phyloP scores from a whole-genome alignment of 2,113 vertebrate species.

The Sylvietta virens region DNA sequence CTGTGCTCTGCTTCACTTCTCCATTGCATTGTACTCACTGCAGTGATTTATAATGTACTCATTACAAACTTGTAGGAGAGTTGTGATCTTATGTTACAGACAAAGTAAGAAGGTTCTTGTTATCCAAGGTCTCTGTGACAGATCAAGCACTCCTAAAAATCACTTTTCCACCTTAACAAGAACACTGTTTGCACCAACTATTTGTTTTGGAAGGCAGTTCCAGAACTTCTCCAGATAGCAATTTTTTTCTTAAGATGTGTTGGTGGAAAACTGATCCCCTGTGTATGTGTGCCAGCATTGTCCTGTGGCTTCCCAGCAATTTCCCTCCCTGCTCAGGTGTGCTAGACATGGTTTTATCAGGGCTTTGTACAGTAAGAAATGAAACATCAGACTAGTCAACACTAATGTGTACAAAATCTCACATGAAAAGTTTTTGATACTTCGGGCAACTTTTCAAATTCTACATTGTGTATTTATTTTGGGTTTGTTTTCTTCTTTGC shows the following conservation, averaged over 20 bases:
- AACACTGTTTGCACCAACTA: background rate
- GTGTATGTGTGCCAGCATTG: background rate
- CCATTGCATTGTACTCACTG: background rate
- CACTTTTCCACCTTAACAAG: background rate
- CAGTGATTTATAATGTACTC: background rate
- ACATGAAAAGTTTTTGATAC: background rate
- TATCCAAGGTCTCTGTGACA: background rate
- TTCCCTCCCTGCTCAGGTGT: background rate
- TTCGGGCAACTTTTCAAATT: background rate
- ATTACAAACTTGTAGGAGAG: background rate
- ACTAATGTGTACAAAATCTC: background rate
- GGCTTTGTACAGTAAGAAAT: background rate
- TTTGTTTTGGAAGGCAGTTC: background rate
- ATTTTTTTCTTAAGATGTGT: background rate
- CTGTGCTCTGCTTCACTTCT: background rate
- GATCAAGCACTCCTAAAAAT: background rate
- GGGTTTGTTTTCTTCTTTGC: background rate
- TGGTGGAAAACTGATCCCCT: background rate
- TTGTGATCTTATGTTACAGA: background rate
- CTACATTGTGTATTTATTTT: background rate
- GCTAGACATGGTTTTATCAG: background rate
- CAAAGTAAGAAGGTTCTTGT: background rate
- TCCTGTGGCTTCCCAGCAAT: background rate
- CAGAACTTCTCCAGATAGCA: background rate
- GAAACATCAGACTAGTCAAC: background rate